These are phyloP conservation scores for Pagetopsis macropterus DNA, from an alignment of 2,797 vertebrate genomes.

Conservation along the genomic window DNA sequence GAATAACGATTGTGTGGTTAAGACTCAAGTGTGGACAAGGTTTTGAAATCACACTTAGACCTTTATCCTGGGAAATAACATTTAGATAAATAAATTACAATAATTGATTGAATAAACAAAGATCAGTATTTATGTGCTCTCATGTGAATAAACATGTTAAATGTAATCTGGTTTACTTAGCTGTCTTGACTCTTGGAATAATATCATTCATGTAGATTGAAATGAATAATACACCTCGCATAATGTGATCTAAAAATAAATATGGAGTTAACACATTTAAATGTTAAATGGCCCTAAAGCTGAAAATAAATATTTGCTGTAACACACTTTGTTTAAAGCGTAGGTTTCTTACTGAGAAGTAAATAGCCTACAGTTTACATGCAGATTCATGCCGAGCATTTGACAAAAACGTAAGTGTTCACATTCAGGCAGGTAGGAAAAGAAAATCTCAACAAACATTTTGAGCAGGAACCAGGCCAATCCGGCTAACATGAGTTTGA, in stretches of 20 bases:
- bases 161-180: not conserved
- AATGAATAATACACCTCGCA: not conserved
- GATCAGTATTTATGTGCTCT: not conserved
- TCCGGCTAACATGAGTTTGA: constrained; percentile 33
- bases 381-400: not conserved
- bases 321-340: not conserved
- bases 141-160: not conserved
- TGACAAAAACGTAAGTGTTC: not conserved
- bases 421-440: not conserved
- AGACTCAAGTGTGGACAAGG: not conserved
- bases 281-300: not conserved
- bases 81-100: not conserved
- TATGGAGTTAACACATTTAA: not conserved
- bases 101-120: not conserved
- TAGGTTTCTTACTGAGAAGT: constrained; percentile 1
- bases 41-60: not conserved
- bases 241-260: constrained; percentile 12
- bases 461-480: constrained; percentile 27
- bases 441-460: constrained; percentile 15
- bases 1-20: not conserved
- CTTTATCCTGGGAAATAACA: not conserved
- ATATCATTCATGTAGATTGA: constrained; percentile 5
- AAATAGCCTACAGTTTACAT: not conserved
- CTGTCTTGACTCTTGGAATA: constrained; percentile 9
- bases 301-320: not conserved